These are phyloP conservation scores for Bubalus kerabau DNA, from an alignment of 2,113 vertebrate species.

Conservation along the genomic window DNA sequence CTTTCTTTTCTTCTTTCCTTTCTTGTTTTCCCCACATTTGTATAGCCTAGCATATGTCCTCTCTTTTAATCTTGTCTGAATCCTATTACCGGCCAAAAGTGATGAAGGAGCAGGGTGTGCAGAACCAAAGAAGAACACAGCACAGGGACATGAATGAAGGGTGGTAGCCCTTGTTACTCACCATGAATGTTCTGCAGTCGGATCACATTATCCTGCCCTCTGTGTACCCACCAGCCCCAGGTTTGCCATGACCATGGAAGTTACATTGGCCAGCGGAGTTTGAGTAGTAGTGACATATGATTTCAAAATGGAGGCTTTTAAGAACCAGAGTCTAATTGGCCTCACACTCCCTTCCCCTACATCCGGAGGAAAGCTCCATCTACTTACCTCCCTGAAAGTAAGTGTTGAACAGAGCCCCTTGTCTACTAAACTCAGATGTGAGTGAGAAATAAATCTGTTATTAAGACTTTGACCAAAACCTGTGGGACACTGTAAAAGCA, in stretches of 20 bases:
- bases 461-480: not conserved
- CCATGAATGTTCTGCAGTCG: not conserved
- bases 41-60: not conserved
- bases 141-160: not conserved
- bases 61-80: not conserved
- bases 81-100: not conserved
- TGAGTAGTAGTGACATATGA: not conserved
- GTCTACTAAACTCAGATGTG: not conserved
- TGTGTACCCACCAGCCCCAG: too few relatives aligned
- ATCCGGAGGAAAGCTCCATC: not conserved
- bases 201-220: not conserved
- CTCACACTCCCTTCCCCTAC: not conserved
- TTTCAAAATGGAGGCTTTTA: not conserved
- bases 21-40: not conserved
- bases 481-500: too few relatives aligned
- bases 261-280: not conserved
- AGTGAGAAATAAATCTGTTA: not conserved
- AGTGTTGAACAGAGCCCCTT: not conserved
- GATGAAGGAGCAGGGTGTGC: not conserved
- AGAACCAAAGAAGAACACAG: not conserved
- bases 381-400: not conserved
- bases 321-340: not conserved
- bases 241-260: not conserved
- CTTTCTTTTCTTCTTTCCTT: not conserved
- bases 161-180: not conserved